Base-by-base conservation (phyloP, 1,140 invertebrate species). In the Zaprionus nigranus region DNA sequence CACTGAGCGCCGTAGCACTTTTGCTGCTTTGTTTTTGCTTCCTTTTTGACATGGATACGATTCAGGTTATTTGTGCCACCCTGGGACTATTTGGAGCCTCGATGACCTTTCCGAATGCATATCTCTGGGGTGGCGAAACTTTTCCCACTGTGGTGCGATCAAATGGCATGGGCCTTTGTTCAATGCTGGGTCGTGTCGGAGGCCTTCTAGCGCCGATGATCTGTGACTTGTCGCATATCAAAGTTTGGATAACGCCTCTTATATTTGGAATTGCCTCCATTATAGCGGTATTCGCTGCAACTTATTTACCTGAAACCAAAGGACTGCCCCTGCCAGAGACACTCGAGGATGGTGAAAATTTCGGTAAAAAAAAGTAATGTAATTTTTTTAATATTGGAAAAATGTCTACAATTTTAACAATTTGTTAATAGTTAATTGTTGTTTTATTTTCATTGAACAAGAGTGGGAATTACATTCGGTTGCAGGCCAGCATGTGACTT, bases 221-320 rank as follows among this genome's bases (percentile, higher is more conserved):
- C 12, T 92, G 92, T n/a, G 94, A 93, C 43, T 68, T 94, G 17
- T 75, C 92, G 11, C 22, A 66, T 0, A 90, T 82, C 2, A 91
- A 91, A 53, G 60, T 73, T 0, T 95, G 94, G 94, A 73, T 97
- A 30, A 96, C 96, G 2, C 95, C 96, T 0, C 71, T 95, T 2
- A 93, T 96, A 38, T 96, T 97, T 88, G 96, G 96, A 6, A 75
- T 94, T 2, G 86, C 95, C 11, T 94, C 96, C 1, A 70, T 96
- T 0, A 73, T 96, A 11, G 95, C 95, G 5, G 95, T 96, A 3
- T 51, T 94, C 2, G 93, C 96, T 1, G 94, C 95, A 15, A 77
- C 96, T 1, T 82, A 96, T 3, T 88, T 97, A 46, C 96, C 96
- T 0, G 96, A 98, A 94, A 98, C 97, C 1, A 94, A 95, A 61